phyloP scores from a whole-genome alignment of 1,140 invertebrate species.

The Callitettix versicolor region DNA sequence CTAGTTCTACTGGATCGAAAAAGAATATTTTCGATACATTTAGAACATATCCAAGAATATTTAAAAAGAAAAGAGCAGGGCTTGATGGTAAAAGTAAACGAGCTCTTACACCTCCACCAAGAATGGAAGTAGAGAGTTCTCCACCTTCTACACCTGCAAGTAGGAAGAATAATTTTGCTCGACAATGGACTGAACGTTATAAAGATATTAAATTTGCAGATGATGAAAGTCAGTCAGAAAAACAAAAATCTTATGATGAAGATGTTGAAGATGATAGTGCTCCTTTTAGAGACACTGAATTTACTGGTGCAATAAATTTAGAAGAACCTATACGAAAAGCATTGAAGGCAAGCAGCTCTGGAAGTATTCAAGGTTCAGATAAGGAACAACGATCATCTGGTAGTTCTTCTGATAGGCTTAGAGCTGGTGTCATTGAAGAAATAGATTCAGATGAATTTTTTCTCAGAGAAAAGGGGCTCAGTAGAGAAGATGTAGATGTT shows the following conservation, averaged over 20 bases:
- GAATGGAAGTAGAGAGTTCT: slow-evolving; percentile 18
- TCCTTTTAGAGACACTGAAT: slow-evolving; percentile 24
- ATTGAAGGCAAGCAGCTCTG: slow-evolving; percentile 23
- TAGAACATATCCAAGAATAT: slow-evolving; percentile 61
- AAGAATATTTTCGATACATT: slow-evolving; percentile 50
- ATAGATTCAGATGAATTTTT: slow-evolving; percentile 81
- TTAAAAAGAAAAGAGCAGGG: slow-evolving; percentile 41
- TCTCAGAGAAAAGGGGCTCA: slow-evolving; percentile 62
- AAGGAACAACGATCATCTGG: slow-evolving; percentile 38
- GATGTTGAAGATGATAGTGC: slow-evolving; percentile 16
- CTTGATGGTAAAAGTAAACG: slow-evolving; percentile 12
- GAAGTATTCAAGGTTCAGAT: slow-evolving; percentile 27
- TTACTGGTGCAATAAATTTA: slow-evolving; percentile 18
- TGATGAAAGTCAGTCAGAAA: slow-evolving; percentile 18
- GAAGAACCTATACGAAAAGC: slow-evolving; percentile 13
- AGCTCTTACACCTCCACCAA: slow-evolving; percentile 18
- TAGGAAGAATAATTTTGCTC: slow-evolving; percentile 10
- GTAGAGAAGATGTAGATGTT: slow-evolving; percentile 67
- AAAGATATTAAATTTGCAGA: slow-evolving; percentile 24
- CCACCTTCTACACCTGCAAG: slow-evolving; percentile 14
- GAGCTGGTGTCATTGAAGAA: slow-evolving; percentile 61
- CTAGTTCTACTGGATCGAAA: slow-evolving; percentile 16
- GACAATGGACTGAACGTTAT: slow-evolving; percentile 18
- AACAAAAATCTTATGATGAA: slow-evolving; percentile 19
- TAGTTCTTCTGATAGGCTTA: slow-evolving; percentile 37